These are phyloP conservation scores for Catocala fraxini DNA, from an alignment of 2,888 invertebrate species.

Conservation along the genomic window DNA sequence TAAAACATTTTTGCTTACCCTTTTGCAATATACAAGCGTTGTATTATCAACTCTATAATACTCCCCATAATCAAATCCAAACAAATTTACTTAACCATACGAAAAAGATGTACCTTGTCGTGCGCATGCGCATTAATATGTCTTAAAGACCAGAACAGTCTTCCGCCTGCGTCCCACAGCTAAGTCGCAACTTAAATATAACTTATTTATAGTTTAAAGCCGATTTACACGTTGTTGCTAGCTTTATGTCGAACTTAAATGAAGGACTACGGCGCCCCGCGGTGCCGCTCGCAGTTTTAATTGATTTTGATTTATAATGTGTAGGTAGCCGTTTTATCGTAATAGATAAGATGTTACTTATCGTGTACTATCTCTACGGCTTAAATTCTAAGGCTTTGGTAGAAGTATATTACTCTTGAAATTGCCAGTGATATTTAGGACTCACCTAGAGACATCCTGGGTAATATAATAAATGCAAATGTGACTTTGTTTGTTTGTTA, in stretches of 20 bases:
- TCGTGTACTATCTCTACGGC: too few species aligned
- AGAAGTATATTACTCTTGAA: too few species aligned
- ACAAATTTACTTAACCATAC: too few species aligned
- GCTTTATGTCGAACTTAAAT: constrained; percentile 40
- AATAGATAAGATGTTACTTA: background rate
- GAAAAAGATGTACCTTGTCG: constrained; percentile 39
- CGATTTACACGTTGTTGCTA: constrained; percentile 52
- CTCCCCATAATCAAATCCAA: background rate
- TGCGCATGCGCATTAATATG: constrained; percentile 23
- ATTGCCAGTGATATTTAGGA: too few species aligned
- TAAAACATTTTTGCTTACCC: too few species aligned
- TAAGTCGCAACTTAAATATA: constrained; percentile 54
- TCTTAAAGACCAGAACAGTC: constrained; percentile 35
- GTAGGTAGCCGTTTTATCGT: background rate
- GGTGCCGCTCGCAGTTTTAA: constrained; percentile 35
- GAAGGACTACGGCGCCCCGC: constrained; percentile 37
- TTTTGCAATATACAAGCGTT: too few species aligned
- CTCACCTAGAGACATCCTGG: too few species aligned
- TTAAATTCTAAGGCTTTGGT: too few species aligned
- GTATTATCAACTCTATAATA: background rate
- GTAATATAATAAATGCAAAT: too few species aligned
- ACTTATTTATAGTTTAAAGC: constrained; percentile 54
- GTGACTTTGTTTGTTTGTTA: too few species aligned
- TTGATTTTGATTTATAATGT: constrained; percentile 26
- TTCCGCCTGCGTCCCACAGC: constrained; percentile 57